phyloP scores from a whole-genome alignment of 92 coral and sea anemone species.

The Zoanthus sansibaricus region DNA sequence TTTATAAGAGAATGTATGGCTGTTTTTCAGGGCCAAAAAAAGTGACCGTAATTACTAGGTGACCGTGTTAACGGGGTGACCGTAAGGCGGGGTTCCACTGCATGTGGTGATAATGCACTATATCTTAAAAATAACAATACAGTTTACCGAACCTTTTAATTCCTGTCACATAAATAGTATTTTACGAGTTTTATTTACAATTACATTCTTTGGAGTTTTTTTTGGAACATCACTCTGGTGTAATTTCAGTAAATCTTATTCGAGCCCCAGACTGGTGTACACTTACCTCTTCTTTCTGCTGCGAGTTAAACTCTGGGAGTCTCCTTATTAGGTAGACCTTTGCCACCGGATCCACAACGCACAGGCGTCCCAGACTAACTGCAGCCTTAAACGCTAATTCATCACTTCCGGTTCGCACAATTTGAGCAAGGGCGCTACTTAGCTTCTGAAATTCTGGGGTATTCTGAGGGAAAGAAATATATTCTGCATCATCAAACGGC shows the following conservation, averaged over 20 bases:
- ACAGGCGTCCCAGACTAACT: constrained; percentile 86
- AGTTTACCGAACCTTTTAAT: no score
- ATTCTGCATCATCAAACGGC: neutral
- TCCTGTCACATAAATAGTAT: no score
- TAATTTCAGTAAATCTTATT: neutral
- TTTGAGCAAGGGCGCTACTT: constrained; percentile 65
- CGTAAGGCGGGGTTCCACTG: no score
- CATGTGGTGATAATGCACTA: no score
- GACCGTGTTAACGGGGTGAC: no score
- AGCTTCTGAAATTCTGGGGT: constrained; percentile 79
- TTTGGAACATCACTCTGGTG: neutral
- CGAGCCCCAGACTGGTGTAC: neutral
- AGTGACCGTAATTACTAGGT: no score
- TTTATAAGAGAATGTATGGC: no score
- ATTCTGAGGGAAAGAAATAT: constrained; percentile 43
- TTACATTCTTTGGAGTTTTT: no score
- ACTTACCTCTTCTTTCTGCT: constrained; percentile 81
- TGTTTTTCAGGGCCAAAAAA: no score
- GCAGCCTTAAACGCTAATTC: constrained; percentile 89
- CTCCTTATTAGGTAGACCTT: constrained; percentile 74
- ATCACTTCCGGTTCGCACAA: constrained; percentile 71
- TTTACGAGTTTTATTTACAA: no score
- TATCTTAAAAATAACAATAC: no score
- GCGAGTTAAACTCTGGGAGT: constrained; percentile 70
- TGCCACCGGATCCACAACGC: constrained; percentile 87